Evolutionary conservation across 2,797 vertebrate species (phyloP).

Genomic region (Phrynocephalus guinanensis): DNA sequence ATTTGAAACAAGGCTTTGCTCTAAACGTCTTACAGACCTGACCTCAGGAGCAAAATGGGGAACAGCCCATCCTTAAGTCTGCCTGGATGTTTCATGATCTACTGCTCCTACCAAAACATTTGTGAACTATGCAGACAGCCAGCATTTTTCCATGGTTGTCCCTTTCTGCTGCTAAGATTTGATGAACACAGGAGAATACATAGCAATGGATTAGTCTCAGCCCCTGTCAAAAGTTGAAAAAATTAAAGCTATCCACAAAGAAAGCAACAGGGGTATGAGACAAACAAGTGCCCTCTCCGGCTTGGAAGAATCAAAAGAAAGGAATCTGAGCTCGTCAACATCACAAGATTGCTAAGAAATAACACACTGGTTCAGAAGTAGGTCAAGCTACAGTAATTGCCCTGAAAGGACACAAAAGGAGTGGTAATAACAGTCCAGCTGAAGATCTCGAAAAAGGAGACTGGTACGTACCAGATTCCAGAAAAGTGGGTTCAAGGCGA

Average conservation of each 20-base stretch:
- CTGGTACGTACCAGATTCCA: conserved; percentile 86
- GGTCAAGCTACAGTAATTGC: not conserved
- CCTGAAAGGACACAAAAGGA: not conserved
- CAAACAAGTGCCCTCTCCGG: not conserved
- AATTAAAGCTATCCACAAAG: not conserved
- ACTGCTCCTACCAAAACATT: not conserved
- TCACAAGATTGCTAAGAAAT: not conserved
- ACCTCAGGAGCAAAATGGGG: not conserved
- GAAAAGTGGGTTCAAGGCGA: conserved; percentile 86
- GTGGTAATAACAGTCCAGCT: not conserved
- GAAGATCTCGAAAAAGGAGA: rapidly evolving
- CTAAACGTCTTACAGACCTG: no score
- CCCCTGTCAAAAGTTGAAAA: no score
- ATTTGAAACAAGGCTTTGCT: not conserved
- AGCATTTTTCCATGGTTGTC: not conserved
- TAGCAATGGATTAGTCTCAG: not conserved
- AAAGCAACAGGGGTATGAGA: not conserved
- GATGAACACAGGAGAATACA: not conserved
- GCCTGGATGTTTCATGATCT: not conserved
- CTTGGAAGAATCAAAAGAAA: not conserved
- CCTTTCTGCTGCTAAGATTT: not conserved
- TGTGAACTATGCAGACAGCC: no score
- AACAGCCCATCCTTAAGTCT: not conserved
- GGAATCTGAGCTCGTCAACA: not conserved
- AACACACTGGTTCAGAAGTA: rapidly evolving